Base-by-base conservation (phyloP, 2,888 invertebrate species). In the Epinotia brunnichana region DNA sequence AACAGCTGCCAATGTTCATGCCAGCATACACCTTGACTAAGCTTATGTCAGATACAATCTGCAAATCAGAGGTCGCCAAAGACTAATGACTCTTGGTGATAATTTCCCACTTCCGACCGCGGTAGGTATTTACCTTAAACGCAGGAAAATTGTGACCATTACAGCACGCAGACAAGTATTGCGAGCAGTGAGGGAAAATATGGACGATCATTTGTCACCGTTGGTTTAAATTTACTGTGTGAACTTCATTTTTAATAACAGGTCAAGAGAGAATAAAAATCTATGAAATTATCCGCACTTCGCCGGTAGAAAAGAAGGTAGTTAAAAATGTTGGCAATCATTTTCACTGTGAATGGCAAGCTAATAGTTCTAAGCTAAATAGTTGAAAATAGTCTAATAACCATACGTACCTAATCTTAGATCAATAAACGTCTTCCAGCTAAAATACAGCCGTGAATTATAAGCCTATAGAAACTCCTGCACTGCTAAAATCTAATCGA, bases 101-200 rank as follows among this genome's bases (percentile, higher is more conserved):
- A 62, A 70, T 70, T 35, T 48, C 62, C 29, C 44, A 56, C 56
- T 63, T 70, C 69, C 69, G 69, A 15, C 56, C 17, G n/a, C 17
- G 21, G 15, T 35, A 21, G 10, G 29, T 53, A 24, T 63, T 63
- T 57, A 70, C 63, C 44, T 41, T 70, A 70, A 63, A 70, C 48
- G 69, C 62, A 70, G 62, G 56, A 56, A 70, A 70, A 70, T 70
- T 56, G 62, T 35, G 56, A 62, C 13, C 4, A 44, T 66, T 69
- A 62, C 5, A 19, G 7, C 19, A n/a, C 41, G 56, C 15, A 7
- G 10, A 15, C 41, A n/a, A 21, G 59, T 35, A 17, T 35, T n/a
- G 67, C 19, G 19, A 19, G n/a, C 41, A 21, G 10, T 56, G 41
- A 56, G 54, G 54, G 24, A 66, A 56, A 56, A 66, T 54, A 41